Conservation (phyloP, 1,140 invertebrate species). For the Cotesia glomerata region DNA sequence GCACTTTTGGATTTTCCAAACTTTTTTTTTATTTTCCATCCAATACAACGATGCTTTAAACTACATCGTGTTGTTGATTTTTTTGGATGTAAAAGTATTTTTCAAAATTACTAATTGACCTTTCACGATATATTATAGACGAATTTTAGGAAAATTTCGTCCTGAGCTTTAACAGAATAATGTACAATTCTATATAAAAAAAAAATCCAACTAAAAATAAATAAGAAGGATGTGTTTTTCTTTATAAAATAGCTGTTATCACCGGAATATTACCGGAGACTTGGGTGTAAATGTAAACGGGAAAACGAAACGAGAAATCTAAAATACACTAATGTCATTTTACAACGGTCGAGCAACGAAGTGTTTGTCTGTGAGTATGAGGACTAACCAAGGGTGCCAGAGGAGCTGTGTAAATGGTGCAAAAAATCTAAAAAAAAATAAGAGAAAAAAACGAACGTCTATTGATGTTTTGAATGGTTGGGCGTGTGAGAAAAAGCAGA, state of each 20-base stretch:
- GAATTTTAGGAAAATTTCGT: no score
- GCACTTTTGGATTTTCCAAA: no score
- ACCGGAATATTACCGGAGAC: constrained; percentile 61
- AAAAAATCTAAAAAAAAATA: not conserved
- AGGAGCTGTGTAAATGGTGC: not conserved
- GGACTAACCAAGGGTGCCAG: not conserved
- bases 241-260: constrained; percentile 34
- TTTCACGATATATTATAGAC: no score
- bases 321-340: not conserved
- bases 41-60: no score
- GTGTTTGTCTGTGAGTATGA: constrained; percentile 20
- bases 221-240: not conserved
- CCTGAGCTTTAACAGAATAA: no score
- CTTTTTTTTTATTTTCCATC: no score
- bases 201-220: no score
- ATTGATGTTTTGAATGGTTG: constrained; percentile 6
- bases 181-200: no score
- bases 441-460: not conserved
- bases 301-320: constrained; percentile 21
- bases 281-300: constrained; percentile 66
- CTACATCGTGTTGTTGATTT: no score
- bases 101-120: no score
- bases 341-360: constrained; percentile 24
- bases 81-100: no score
- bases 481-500: not conserved